These are phyloP conservation scores for Rotaria sp. DNA, from an alignment of 2,888 invertebrate species.

Conservation along the genomic window DNA sequence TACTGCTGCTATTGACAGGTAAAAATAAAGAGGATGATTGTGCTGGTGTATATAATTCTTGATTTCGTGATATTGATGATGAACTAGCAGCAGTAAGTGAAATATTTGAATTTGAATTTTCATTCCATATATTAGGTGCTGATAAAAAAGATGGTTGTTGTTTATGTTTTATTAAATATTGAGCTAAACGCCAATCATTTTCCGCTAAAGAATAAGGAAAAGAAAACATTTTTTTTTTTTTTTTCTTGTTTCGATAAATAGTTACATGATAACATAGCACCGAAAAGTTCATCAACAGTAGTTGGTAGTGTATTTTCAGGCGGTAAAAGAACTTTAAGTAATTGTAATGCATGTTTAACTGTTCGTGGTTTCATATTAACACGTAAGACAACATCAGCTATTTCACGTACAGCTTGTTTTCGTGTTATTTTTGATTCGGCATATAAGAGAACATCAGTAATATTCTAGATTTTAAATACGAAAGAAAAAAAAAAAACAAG, in stretches of 20 bases:
- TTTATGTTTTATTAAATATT: slow-evolving; percentile 4
- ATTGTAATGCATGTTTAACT: background rate
- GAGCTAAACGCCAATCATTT: slow-evolving; percentile 9
- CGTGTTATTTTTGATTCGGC: background rate
- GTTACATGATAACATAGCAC: background rate
- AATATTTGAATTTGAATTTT: background rate
- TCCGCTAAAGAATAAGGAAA: background rate
- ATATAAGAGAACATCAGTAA: background rate
- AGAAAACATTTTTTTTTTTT: background rate
- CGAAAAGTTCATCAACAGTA: background rate
- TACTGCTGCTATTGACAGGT: background rate
- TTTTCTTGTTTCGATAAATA: too few species aligned
- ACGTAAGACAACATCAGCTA: slow-evolving; percentile 3
- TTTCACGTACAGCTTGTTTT: slow-evolving; percentile 14
- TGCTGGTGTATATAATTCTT: background rate
- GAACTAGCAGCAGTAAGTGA: background rate
- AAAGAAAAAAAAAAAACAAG: too few species aligned
- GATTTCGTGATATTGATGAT: background rate
- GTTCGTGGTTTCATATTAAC: background rate
- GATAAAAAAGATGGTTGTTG: background rate
- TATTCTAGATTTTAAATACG: background rate
- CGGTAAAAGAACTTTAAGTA: background rate
- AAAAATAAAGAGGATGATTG: background rate
- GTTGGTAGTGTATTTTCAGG: background rate
- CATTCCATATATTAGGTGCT: background rate